Evolutionary conservation across 37 sponge, comb jelly and placozoan genomes (phyloP), one percentile per base, ranked within the genome.

Genomic region (Cladorhizidae sp.): DNA sequence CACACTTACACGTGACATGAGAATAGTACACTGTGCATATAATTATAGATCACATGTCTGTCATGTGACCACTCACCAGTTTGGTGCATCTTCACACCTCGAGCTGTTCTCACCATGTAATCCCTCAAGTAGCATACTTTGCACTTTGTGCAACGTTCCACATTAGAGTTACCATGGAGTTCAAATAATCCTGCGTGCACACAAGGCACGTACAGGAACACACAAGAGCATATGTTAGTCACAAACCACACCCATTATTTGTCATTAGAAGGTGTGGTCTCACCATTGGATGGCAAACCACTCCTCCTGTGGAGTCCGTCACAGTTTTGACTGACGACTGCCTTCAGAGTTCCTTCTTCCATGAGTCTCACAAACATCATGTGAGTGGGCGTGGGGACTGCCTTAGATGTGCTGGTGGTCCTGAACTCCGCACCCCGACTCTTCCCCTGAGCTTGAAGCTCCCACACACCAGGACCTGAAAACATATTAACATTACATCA

Each of bases 301-400:
- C 92, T 91, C 39, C 92, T 68, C 39, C 92, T 77, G 57, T 91
- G 92, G 2, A 91, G 83, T 55, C 92, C 92, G 55, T 91, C 92
- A 75, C 78, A 82, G 69, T 91, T 91, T 67, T 91, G 92, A 65
- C 88, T 87, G 49, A 91, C 49, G 41, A 81, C 77, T 55, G 67
- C 70, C 69, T 91, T 77, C 67, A 91, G 67, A 2, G 77, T 41
- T 40, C 91, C 86, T 39, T 85, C 86, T 74, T 87, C 67, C 1
- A 77, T 61, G 18, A 94, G 69, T 57, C 84, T 80, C 63, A 94
- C 91, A 14, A 86, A 56, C 77, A 72, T 64, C 95, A 94, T 94
- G 88, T 90, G 87, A 20, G 89, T 90, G 25, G 83, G 76, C 11
- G 92, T 87, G n/a, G 92, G 92, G 18, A 91, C 64, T 11, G 92